A percentile compares a stretch with the other conserved stretches of the same genome.
These are phyloP conservation scores for Axis porcinus DNA, from an alignment of 2,113 vertebrate genomes.

Conservation along the genomic window DNA sequence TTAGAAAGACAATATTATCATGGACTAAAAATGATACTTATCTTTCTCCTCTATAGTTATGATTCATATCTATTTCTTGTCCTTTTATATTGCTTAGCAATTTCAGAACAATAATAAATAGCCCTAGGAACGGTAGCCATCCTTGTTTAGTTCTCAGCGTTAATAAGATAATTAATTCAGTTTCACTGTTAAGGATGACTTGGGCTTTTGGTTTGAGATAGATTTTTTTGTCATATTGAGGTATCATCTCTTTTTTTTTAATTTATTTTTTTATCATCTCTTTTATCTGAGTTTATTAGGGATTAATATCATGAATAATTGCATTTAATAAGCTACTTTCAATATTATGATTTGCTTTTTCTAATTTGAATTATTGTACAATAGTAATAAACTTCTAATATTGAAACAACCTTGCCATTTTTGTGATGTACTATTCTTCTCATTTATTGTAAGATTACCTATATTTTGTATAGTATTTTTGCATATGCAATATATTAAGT, in stretches of 20 bases:
- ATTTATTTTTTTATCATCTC: neutral
- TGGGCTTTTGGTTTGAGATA: neutral
- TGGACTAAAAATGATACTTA: neutral
- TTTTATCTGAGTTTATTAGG: slow-evolving; percentile 7
- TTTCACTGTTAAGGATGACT: neutral
- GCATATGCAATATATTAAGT: neutral
- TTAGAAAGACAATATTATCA: slow-evolving; percentile 52
- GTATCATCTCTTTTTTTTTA: neutral
- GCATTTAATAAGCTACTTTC: slow-evolving; percentile 17
- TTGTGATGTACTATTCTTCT: neutral
- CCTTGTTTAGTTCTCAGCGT: neutral
- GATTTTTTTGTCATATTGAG: neutral
- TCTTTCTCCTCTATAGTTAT: neutral
- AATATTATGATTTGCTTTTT: neutral
- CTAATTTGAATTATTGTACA: neutral
- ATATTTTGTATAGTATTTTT: slow-evolving; percentile 19
- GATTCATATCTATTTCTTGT: slow-evolving; percentile 22
- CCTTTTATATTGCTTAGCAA: neutral
- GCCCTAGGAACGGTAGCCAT: neutral
- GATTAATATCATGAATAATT: neutral
- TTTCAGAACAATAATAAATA: neutral
- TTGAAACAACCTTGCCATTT: neutral
- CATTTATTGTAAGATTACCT: neutral
- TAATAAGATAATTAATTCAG: neutral
- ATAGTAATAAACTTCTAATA: neutral